Percentiles rank a stretch among this genome's conserved stretches.
phyloP scores from a whole-genome alignment of 2,888 invertebrate species.

The Clusia tigrina region DNA sequence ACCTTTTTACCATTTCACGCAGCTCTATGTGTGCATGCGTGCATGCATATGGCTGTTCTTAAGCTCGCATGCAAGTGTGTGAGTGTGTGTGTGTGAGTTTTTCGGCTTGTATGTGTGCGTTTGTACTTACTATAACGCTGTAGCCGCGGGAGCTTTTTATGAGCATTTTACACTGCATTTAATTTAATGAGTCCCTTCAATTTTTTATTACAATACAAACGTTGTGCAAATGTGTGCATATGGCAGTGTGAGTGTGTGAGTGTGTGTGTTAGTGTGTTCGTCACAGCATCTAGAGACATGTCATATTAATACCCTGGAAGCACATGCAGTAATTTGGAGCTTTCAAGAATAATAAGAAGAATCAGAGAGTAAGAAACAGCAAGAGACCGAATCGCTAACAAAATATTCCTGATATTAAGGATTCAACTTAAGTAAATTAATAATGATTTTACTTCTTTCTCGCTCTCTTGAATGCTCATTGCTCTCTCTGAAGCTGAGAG shows the following conservation, averaged over 20 bases:
- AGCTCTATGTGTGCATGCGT: not conserved
- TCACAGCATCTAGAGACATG: not conserved
- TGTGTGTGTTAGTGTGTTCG: constrained; percentile 3
- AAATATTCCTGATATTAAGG: no score
- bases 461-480: no score
- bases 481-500: no score
- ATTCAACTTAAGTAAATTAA: no score
- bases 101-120: no score
- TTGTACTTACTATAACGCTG: no score
- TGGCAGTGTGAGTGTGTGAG: not conserved
- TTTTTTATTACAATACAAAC: constrained; percentile 44
- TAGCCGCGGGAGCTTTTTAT: constrained; percentile 45
- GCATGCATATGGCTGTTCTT: not conserved
- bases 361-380: not conserved
- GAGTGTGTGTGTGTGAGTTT: not conserved
- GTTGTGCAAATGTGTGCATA: not conserved
- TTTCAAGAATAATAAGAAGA: no score
- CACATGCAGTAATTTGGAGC: not conserved
- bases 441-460: no score
- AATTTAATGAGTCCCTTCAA: constrained; percentile 54
- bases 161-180: constrained; percentile 58
- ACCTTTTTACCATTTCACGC: not conserved
- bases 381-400: not conserved
- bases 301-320: not conserved
- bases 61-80: not conserved